These are phyloP conservation scores for Xestia sexstrigata DNA, from an alignment of 2,888 invertebrate species.

Conservation along the genomic window DNA sequence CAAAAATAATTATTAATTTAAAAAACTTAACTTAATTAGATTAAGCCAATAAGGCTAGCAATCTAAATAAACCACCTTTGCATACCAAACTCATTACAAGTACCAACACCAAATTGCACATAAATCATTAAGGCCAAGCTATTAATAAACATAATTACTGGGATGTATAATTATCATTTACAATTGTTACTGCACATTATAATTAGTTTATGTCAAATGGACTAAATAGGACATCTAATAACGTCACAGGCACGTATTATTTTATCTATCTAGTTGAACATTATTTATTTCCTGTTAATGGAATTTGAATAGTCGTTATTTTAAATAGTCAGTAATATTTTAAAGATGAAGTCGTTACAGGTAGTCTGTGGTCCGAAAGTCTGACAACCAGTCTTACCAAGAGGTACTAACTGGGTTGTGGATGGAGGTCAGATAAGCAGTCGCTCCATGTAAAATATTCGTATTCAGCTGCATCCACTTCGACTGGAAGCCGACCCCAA, in stretches of 20 bases:
- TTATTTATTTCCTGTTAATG: slow-evolving; percentile 16
- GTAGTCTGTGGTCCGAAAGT: not conserved
- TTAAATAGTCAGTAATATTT: not conserved
- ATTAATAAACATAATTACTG: slow-evolving; percentile 54
- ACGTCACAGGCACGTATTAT: slow-evolving; percentile 43
- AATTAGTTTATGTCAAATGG: slow-evolving; percentile 26
- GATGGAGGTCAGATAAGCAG: not conserved
- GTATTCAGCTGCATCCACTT: not conserved
- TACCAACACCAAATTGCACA: slow-evolving; percentile 34
- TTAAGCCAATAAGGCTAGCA: not conserved
- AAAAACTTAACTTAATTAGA: no score
- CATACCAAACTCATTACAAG: slow-evolving; percentile 5
- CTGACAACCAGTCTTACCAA: not conserved
- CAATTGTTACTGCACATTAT: slow-evolving; percentile 44
- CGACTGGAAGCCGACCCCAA: not conserved
- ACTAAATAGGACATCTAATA: slow-evolving; percentile 43
- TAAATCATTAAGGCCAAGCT: slow-evolving; percentile 41
- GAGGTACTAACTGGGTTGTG: not conserved
- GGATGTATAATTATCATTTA: slow-evolving; percentile 48
- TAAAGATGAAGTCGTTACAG: not conserved
- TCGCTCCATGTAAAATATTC: not conserved
- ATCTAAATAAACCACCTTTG: not conserved
- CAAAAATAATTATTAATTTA: no score
- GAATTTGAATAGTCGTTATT: not conserved
- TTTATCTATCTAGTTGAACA: slow-evolving; percentile 5